Percentiles rank a stretch among this genome's conserved stretches.
phyloP scores from a whole-genome alignment of 2,888 invertebrate genomes.

The Caenorhabditis afra region DNA sequence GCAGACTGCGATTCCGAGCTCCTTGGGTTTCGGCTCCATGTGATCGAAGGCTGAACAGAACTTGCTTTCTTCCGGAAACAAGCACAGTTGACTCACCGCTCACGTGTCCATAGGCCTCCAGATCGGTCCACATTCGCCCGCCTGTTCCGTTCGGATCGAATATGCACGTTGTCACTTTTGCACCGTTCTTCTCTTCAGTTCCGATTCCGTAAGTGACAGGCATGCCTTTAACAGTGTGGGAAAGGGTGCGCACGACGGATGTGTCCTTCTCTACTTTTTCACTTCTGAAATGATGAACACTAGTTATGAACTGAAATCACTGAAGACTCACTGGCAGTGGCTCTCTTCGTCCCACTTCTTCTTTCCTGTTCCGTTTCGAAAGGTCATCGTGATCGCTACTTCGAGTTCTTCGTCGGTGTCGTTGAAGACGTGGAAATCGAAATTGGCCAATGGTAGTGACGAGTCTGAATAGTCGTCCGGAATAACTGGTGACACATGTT shows the following conservation, averaged over 20 bases:
- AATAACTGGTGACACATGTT: slow-evolving; percentile 93
- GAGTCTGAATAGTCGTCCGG: slow-evolving; percentile 94
- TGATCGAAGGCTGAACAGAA: slow-evolving; percentile 23
- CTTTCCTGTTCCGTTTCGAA: slow-evolving; percentile 90
- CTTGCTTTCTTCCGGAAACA: background rate
- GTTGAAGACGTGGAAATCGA: slow-evolving; percentile 90
- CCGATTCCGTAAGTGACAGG: slow-evolving; percentile 82
- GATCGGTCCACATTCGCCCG: slow-evolving; percentile 43
- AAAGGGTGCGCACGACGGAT: slow-evolving; percentile 75
- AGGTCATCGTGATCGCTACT: slow-evolving; percentile 91
- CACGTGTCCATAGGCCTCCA: slow-evolving; percentile 56
- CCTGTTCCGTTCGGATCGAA: slow-evolving; percentile 69
- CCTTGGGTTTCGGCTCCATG: slow-evolving; percentile 28
- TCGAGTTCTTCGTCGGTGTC: slow-evolving; percentile 82
- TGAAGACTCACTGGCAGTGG: slow-evolving; percentile 58
- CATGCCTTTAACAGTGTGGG: slow-evolving; percentile 82
- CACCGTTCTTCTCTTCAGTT: slow-evolving; percentile 58
- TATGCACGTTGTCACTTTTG: slow-evolving; percentile 51
- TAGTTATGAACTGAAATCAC: slow-evolving; percentile 3
- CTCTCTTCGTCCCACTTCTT: slow-evolving; percentile 65
- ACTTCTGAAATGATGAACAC: slow-evolving; percentile 27
- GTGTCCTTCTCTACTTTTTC: slow-evolving; percentile 41
- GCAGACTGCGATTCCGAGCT: slow-evolving; percentile 70
- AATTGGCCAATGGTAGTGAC: slow-evolving; percentile 90
- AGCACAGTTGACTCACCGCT: slow-evolving; percentile 9